Evolutionary conservation across 2,888 invertebrate species (phyloP), one percentile per base, ranked within the genome.

Genomic region (Scaptomyza flava): DNA sequence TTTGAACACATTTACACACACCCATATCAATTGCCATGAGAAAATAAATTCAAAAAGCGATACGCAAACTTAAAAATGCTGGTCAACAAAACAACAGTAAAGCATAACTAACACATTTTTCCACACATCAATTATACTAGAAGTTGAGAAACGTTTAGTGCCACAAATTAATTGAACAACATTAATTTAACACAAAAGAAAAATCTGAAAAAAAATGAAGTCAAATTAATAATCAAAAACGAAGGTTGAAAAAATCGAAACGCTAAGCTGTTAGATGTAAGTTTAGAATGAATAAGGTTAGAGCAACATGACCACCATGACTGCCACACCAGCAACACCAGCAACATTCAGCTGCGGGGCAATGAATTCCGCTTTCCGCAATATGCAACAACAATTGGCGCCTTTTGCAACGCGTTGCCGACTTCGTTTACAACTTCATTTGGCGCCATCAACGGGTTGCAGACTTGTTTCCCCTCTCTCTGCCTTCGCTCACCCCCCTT

Each of bases 161-260:
- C 75, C 82, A 71, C 78, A 81, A 89, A 90, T 90, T 90, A 90
- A 90, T 89, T 72, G 90, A 59, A 50, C 38, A 71, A 74, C 87
- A 88, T 87, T 87, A 86, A 85, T 89, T 81, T 71, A 48, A 34
- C 17, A 34, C 6, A 42, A n/a, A 57, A 17, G 27, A 8, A 47
- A 47, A 9, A 34, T 2, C 12, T 17, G n/a, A 66, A 9, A 33
- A 31, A 46, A 12, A 52, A 66, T 81, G 68, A 86, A 79, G 69
- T 52, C 68, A 70, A 72, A 80, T 87, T 76, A 79, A 86, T 83
- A 87, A 77, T 70, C 70, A 57, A 76, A 68, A 50, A 9, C 27
- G 27, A 27, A 27, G 27, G 27, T 27, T 27, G 6, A 27, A 51
- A 38, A 71, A 34, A 33, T 27, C 64, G 14, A 36, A 34, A 34